Base-by-base conservation (phyloP, 2,113 vertebrate genomes). In the Lagopus muta region DNA sequence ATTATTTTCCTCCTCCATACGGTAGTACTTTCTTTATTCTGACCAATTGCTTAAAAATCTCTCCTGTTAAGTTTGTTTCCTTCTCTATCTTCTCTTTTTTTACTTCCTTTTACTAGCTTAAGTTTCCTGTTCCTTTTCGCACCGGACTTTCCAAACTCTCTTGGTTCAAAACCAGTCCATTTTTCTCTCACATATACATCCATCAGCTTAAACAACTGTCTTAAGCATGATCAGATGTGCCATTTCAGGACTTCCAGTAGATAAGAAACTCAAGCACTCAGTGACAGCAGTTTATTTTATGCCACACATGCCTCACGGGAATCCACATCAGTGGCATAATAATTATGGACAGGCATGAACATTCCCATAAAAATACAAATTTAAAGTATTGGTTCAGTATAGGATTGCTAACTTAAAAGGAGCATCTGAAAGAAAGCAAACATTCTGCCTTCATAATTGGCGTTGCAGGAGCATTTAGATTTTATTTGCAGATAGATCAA, bases 331-430 rank as follows among this genome's bases (percentile, higher is more conserved):
- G 6, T 34, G 55, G 45, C 32, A 71, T 89, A 80, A 30, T 77
- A 74, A 74, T 47, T 82, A 55, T 6, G 48, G 71, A 25, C 24
- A 83, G 45, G 77, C 64, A 86, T 38, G 60, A 90, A 85, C 36
- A 62, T 81, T 76, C 28, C 45, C 91, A 21, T 77, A 77, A 81
- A 86, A 89, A 74, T 74, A 58, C 3, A 77, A 36, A 73, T 50
- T 76, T 75, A n/a, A 1, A 10, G 20, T 84, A 75, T 65, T 67
- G 81, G 20, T 82, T 89, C 50, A 62, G 0, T 58, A 30, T 24
- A 86, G 72, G 86, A 81, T 76, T 67, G 32, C 50, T 73, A 48
- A 88, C 78, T 89, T 91, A 13, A 86, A 74, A 86, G 82, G 60
- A 88, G 20, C 21, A 67, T 77, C 65, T 71, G 71, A 83, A 81